Base-by-base conservation (phyloP, 2,113 vertebrate species). In the Sterrhoptilus dennistouni region DNA sequence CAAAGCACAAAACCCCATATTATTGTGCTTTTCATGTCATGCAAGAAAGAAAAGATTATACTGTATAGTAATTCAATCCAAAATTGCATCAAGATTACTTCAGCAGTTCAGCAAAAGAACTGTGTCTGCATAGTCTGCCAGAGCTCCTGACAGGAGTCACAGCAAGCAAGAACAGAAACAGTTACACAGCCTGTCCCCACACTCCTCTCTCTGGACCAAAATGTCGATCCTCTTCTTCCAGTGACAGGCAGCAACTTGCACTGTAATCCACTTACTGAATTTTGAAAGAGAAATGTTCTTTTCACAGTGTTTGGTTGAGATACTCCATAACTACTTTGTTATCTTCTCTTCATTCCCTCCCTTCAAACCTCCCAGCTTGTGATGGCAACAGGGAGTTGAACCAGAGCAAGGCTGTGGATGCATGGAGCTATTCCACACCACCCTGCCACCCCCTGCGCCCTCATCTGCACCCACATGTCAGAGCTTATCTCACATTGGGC, bases 361-460 rank as follows among this genome's bases (percentile, higher is more conserved):
- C 61, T 81, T 33, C 28, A 84, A 94, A 81, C 56, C 83, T 81
- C 80, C 60, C 71, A 87, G 77, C 38, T 78, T 27, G 40, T 1
- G 2, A 82, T 16, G 40, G 93, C 71, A 89, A 87, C 45, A 68
- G 8, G 20, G 35, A 78, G 27, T 27, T 87, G 35, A 84, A 84
- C 8, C 61, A 56, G 69, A 81, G 47, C 53, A 31, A 68, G 77
- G 60, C 74, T 72, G 49, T 0, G 1, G 89, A 33, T 28, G 44
- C n/a, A n/a, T 0, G 0, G 50, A 86, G 54, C 28, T 6, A 2
- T 52, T 64, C 57, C 85, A 35, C 6, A 3, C 21, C 4, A 1
- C 49, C 28, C 44, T 8, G 38, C 52, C 52, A 65, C 5, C 80
- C 18, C 0, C 83, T 40, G 21, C 2, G 0, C 59, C 83, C 91